Percentiles rank a stretch among this genome's conserved stretches.
These are phyloP conservation scores for Byasa hedistus DNA, from an alignment of 2,888 invertebrate genomes.

Conservation along the genomic window DNA sequence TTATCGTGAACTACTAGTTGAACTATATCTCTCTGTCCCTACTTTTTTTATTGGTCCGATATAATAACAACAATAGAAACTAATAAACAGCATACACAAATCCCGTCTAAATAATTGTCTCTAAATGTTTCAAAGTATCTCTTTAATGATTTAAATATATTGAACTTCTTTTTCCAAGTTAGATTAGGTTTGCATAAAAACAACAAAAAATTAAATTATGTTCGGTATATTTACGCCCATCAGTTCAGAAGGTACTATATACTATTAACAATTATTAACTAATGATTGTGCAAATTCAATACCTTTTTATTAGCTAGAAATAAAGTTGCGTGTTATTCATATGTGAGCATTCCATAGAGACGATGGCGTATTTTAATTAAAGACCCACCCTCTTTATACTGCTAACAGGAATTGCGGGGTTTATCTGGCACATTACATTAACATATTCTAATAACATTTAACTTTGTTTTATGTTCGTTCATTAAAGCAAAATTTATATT, in stretches of 20 bases:
- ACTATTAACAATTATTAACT: background rate
- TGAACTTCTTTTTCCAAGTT: too few species aligned
- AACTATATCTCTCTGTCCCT: too few species aligned
- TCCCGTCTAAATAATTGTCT: too few species aligned
- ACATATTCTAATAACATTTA: conserved; percentile 27
- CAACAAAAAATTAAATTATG: too few species aligned
- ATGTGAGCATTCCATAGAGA: conserved; percentile 39
- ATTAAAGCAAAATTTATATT: background rate
- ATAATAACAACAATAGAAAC: too few species aligned
- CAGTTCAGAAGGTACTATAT: background rate
- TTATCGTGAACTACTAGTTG: too few species aligned
- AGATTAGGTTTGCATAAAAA: too few species aligned
- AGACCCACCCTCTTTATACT: conserved; percentile 50
- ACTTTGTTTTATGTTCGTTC: background rate
- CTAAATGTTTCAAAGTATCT: too few species aligned
- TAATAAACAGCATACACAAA: too few species aligned
- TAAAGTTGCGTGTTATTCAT: conserved; percentile 34
- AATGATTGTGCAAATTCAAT: conserved; percentile 3
- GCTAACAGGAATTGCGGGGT: conserved; percentile 46
- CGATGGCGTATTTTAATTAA: conserved; percentile 55
- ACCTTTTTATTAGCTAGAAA: conserved; percentile 10
- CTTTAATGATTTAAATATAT: too few species aligned
- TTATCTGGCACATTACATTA: conserved; percentile 52
- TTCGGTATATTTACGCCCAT: background rate
- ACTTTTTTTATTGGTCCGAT: too few species aligned